These are phyloP conservation scores for Spilarctia lutea DNA, from an alignment of 2,888 invertebrate species.

Conservation along the genomic window DNA sequence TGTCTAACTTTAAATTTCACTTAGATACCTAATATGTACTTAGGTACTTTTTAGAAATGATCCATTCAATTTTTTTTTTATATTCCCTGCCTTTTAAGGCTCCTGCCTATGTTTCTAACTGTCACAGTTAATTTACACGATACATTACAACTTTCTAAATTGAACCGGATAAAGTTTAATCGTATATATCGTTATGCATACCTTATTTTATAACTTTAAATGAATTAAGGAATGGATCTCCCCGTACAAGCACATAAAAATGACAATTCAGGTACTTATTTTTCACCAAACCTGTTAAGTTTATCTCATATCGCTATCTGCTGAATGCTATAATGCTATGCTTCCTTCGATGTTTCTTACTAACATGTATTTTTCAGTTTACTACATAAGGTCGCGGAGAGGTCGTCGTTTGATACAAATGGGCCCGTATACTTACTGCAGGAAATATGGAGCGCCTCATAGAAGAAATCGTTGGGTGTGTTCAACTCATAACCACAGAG, in stretches of 20 bases:
- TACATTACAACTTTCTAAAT: no score
- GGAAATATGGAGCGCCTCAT: conserved; percentile 10
- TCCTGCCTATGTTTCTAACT: no score
- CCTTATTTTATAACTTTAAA: not conserved
- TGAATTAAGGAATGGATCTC: not conserved
- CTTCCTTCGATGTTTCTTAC: not conserved
- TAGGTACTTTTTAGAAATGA: not conserved
- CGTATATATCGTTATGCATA: not conserved
- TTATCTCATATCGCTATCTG: not conserved
- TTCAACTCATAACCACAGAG: conserved; percentile 22
- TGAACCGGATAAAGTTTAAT: no score
- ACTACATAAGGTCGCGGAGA: conserved; percentile 13
- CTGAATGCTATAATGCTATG: not conserved
- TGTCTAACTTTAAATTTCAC: not conserved
- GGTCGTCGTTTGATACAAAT: conserved; percentile 17
- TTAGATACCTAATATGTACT: not conserved
- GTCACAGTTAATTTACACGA: no score
- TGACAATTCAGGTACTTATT: not conserved
- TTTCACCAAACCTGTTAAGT: not conserved
- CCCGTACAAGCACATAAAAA: not conserved
- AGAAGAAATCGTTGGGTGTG: conserved; percentile 24
- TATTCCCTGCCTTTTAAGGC: no score
- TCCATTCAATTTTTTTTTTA: not conserved
- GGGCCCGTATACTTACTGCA: conserved; percentile 20
- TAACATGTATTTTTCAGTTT: conserved; percentile 14